Conservation (phyloP, 2,113 vertebrate species). For the Oryzias curvinotus region DNA sequence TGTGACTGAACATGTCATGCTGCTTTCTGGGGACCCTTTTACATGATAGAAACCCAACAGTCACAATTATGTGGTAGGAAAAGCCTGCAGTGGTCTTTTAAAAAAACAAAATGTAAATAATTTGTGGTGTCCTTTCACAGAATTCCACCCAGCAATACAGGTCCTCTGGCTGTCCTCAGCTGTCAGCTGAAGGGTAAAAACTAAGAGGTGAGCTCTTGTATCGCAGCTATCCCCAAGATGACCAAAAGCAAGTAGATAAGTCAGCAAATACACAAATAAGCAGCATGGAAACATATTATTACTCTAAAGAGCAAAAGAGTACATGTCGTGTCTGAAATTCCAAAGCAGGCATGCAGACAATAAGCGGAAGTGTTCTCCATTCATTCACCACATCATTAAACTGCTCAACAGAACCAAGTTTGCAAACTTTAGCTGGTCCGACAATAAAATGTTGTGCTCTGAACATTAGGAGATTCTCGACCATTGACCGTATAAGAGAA, state of each 20-base stretch:
- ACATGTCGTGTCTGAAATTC: slow-evolving; percentile 29
- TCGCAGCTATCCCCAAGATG: slow-evolving; percentile 12
- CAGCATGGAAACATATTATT: too few species aligned
- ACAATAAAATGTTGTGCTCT: slow-evolving; percentile 56
- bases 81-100: too few species aligned
- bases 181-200: slow-evolving; percentile 36
- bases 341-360: slow-evolving; percentile 43
- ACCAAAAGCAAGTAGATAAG: slow-evolving; percentile 23
- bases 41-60: too few species aligned
- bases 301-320: too few species aligned
- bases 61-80: too few species aligned
- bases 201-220: slow-evolving; percentile 4
- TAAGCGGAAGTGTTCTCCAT: slow-evolving; percentile 57
- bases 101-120: too few species aligned
- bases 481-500: too few species aligned
- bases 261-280: neutral
- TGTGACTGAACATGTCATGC: neutral
- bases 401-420: slow-evolving; percentile 56
- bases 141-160: neutral
- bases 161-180: slow-evolving; percentile 18
- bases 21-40: neutral
- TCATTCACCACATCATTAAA: slow-evolving; percentile 48
- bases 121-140: neutral
- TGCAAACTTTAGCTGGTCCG: slow-evolving; percentile 31
- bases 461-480: slow-evolving; percentile 13